Evolutionary conservation across 2,113 vertebrate species (phyloP), one percentile per base, ranked within the genome.

Genomic region (Morone saxatilis): DNA sequence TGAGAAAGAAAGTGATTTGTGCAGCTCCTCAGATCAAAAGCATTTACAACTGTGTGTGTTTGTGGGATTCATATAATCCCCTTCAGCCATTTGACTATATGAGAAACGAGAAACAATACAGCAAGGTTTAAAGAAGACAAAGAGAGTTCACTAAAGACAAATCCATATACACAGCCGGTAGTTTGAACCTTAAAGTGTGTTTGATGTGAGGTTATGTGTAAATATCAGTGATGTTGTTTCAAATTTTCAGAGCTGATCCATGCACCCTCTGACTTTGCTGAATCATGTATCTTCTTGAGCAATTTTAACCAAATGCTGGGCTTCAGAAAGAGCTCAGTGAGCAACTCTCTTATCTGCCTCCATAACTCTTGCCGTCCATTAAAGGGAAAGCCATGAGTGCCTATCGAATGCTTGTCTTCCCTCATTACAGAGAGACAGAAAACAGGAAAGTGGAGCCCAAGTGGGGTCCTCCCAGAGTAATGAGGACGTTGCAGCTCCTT

Each of bases 351-450:
- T 45, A 79, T 89, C 84, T 50, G 73, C 71, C 75, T 71, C 59
- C 63, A 19, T 53, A 82, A 68, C 65, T 88, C 76, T 60, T 61
- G 20, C 41, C 45, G 14, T 75, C 50, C 63, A 83, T 90, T 82
- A 73, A 80, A 86, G 69, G 41, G 57, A 66, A 50, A 71, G 69
- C 38, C 48, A 51, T 0, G 74, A 78, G 76, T 5, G 72, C 69
- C 76, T 41, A 74, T 78, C 57, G 36, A 76, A 75, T 19, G 86
- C 82, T 77, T 74, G 85, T 85, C 86, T 48, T 75, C 60, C 76
- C 84, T 91, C 86, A 88, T 93, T 91, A 87, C 79, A 83, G 78
- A 2, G 54, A 83, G 62, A 85, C 69, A 69, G 68, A 86, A 75
- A 57, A 57, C 74, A 78, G 82, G 74, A 63, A 81, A 83, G 71